Evolutionary conservation across 2,797 vertebrate species (phyloP).

Genomic region (Podarcis siculus): DNA sequence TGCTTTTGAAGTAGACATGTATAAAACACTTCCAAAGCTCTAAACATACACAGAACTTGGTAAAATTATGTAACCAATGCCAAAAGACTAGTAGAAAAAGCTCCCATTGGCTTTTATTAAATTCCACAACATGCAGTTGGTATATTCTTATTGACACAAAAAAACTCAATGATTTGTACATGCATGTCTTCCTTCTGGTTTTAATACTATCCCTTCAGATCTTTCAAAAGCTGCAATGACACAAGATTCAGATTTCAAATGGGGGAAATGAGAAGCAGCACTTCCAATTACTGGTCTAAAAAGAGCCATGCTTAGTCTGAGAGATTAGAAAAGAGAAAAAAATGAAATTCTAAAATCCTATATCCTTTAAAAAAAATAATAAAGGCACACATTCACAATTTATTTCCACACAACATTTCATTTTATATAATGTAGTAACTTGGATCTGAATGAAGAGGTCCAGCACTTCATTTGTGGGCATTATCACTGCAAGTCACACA

Average conservation of each 20-base stretch:
- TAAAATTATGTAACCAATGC: not conserved
- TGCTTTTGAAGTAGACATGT: not conserved
- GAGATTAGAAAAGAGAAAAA: slow-evolving; percentile 54
- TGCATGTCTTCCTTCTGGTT: slow-evolving; percentile 32
- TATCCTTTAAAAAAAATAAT: not conserved
- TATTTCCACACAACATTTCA: slow-evolving; percentile 52
- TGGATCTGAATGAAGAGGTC: slow-evolving; percentile 36
- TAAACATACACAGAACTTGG: no score
- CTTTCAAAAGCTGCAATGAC: slow-evolving; percentile 46
- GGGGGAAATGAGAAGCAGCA: slow-evolving; percentile 32
- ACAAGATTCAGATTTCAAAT: slow-evolving; percentile 40
- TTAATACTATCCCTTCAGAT: slow-evolving; percentile 2
- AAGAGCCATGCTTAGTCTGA: slow-evolving; percentile 1
- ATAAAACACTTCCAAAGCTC: not conserved
- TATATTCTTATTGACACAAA: not conserved
- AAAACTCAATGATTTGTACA: rapidly evolving
- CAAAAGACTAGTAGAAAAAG: not conserved
- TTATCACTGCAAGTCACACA: not conserved
- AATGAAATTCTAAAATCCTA: slow-evolving; percentile 32
- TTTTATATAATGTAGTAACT: slow-evolving; percentile 20
- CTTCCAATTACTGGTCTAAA: not conserved
- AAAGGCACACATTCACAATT: slow-evolving; percentile 22
- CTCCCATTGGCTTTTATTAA: not conserved
- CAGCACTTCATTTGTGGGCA: not conserved
- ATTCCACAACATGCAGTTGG: slow-evolving; percentile 8